phyloP scores from a whole-genome alignment of 2,888 invertebrate species.

The Limnephilus lunatus region DNA sequence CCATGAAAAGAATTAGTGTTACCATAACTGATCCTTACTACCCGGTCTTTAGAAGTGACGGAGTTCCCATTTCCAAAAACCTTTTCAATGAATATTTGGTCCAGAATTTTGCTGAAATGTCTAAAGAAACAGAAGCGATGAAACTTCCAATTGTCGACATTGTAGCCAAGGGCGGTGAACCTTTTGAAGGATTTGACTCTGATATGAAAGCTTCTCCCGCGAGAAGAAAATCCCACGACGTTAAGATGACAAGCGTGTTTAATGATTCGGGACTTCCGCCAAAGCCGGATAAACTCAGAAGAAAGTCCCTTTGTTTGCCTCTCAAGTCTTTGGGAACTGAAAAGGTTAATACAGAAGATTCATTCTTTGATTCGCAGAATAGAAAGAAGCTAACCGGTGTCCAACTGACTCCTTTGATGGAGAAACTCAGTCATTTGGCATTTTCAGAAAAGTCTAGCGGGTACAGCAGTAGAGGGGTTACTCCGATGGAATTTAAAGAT shows the following conservation, averaged over 20 bases:
- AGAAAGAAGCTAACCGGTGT: slow-evolving; percentile 81
- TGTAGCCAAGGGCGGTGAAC: background rate
- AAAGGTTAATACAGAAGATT: slow-evolving; percentile 60
- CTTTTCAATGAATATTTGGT: slow-evolving; percentile 84
- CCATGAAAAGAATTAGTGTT: slow-evolving; percentile 76
- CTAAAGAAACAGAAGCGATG: slow-evolving; percentile 36
- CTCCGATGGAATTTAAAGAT: slow-evolving; percentile 76
- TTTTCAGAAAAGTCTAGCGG: slow-evolving; percentile 83
- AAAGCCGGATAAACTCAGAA: slow-evolving; percentile 72
- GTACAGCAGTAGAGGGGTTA: slow-evolving; percentile 83
- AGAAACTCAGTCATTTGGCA: slow-evolving; percentile 86
- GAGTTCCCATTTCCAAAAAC: slow-evolving; percentile 84
- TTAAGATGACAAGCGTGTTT: slow-evolving; percentile 20
- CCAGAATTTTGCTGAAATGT: slow-evolving; percentile 79
- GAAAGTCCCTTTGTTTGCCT: slow-evolving; percentile 83
- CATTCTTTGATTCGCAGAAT: slow-evolving; percentile 70
- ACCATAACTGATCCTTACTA: slow-evolving; percentile 88
- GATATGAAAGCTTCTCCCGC: slow-evolving; percentile 72
- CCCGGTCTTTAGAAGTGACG: slow-evolving; percentile 86
- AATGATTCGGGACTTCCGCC: slow-evolving; percentile 71
- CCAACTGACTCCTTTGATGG: slow-evolving; percentile 88
- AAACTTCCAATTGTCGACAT: background rate
- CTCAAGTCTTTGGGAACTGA: slow-evolving; percentile 80
- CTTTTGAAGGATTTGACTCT: slow-evolving; percentile 76
- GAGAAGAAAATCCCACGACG: slow-evolving; percentile 67